Conservation (phyloP, 2,888 invertebrate genomes). For the Tanypteryx hageni region DNA sequence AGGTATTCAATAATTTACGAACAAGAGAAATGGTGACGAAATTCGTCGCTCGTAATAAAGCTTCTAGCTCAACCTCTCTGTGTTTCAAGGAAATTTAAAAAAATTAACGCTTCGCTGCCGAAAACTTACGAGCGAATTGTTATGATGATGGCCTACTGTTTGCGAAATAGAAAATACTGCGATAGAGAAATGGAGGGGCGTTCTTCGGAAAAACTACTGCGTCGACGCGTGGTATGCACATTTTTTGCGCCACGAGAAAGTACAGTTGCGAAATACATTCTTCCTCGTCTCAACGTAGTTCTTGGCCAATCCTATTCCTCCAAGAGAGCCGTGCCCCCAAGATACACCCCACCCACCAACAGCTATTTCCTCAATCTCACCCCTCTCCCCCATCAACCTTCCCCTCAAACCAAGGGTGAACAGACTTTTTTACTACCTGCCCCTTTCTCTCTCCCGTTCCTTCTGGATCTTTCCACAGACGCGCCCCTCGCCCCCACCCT, state of each 20-base stretch:
- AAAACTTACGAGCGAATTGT: background rate
- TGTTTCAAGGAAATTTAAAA: too few relatives aligned
- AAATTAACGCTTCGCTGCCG: too few relatives aligned
- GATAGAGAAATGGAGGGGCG: background rate
- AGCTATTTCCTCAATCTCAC: background rate
- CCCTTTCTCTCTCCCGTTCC: background rate
- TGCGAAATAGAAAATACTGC: background rate
- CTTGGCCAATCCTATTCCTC: background rate
- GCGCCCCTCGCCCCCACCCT: background rate
- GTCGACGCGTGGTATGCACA: background rate
- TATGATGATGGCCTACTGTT: background rate
- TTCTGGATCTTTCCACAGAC: background rate
- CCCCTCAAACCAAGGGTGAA: background rate
- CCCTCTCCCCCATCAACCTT: background rate
- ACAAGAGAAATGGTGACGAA: too few relatives aligned
- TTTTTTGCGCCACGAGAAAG: background rate
- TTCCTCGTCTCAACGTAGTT: background rate
- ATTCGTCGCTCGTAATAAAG: too few relatives aligned
- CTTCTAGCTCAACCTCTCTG: too few relatives aligned
- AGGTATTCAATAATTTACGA: too few relatives aligned
- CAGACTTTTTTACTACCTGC: background rate
- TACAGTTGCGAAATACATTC: background rate
- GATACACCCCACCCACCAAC: background rate
- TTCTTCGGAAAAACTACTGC: background rate
- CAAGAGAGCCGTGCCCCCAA: background rate